These are phyloP conservation scores for Lottia gigantea DNA, from an alignment of 2,888 invertebrate genomes.

Conservation along the genomic window DNA sequence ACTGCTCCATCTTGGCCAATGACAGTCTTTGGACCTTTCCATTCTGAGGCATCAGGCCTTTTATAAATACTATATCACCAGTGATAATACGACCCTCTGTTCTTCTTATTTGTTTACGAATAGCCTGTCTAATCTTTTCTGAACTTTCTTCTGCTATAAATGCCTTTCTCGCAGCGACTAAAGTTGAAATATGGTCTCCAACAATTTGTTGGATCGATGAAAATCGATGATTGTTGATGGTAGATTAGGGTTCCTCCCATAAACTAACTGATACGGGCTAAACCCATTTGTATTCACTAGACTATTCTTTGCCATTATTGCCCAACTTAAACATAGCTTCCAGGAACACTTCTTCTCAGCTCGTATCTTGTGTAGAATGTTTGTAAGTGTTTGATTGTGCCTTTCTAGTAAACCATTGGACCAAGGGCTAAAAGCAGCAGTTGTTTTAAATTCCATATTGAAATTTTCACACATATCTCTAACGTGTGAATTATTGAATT, in stretches of 20 bases:
- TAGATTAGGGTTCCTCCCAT: conserved; percentile 23
- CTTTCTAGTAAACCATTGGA: conserved; percentile 18
- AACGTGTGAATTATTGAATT: conserved; percentile 16
- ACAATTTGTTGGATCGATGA: conserved; percentile 17
- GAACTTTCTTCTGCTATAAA: conserved; percentile 17
- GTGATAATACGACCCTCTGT: too few species aligned
- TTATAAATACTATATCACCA: too few species aligned
- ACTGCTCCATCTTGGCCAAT: too few species aligned
- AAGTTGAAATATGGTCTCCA: conserved; percentile 16
- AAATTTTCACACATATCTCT: conserved; percentile 20
- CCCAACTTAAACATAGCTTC: conserved; percentile 20
- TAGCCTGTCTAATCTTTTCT: conserved; percentile 8
- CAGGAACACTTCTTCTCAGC: conserved; percentile 16
- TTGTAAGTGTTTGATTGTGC: conserved; percentile 23
- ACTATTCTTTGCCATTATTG: conserved; percentile 20
- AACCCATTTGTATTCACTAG: background rate
- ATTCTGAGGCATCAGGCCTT: too few species aligned
- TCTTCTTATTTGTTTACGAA: background rate
- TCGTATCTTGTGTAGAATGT: conserved; percentile 19
- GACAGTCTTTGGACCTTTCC: too few species aligned
- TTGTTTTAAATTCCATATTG: conserved; percentile 22
- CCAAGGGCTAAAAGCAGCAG: conserved; percentile 27
- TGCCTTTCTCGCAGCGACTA: conserved; percentile 11
- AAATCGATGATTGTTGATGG: conserved; percentile 17
- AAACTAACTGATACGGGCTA: conserved; percentile 22